Evolutionary conservation across 1,140 invertebrate species (phyloP).

Genomic region (Tetramorium alpestre): DNA sequence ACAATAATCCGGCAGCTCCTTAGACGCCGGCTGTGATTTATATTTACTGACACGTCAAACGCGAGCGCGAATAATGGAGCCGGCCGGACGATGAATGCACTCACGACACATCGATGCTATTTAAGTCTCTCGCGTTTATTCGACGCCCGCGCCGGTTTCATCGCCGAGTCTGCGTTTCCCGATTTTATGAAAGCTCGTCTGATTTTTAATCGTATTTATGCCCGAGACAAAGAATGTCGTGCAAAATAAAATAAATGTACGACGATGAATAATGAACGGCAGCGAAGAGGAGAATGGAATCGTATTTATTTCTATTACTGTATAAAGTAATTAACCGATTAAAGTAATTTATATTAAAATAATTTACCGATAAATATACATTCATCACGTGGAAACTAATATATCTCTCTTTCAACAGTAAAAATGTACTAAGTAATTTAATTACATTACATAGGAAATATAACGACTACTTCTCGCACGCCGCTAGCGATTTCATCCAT

Average conservation of each 20-base stretch:
- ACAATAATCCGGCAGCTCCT: slow-evolving; percentile 62
- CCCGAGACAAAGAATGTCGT: background rate
- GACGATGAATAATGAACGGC: background rate
- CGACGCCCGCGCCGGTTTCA: background rate
- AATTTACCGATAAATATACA: background rate
- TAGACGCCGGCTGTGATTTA: slow-evolving; percentile 46
- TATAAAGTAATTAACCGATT: background rate
- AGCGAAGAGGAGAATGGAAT: background rate
- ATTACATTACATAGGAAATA: background rate
- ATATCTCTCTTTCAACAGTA: background rate
- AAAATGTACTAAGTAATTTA: background rate
- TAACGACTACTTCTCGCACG: background rate
- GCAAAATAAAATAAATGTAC: background rate
- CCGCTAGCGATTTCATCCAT: background rate
- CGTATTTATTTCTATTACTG: background rate
- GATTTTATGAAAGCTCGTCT: slow-evolving; percentile 14
- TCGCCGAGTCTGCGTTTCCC: background rate
- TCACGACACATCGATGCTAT: background rate
- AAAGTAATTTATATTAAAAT: background rate
- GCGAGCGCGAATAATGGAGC: slow-evolving; percentile 47
- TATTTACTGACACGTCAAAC: slow-evolving; percentile 55
- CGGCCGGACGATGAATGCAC: slow-evolving; percentile 23
- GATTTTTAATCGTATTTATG: background rate
- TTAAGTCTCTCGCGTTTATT: slow-evolving; percentile 9
- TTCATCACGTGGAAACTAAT: background rate